Evolutionary conservation across 2,113 vertebrate species (phyloP), one percentile per base, ranked within the genome.

Genomic region (Copsychus sechellarum): DNA sequence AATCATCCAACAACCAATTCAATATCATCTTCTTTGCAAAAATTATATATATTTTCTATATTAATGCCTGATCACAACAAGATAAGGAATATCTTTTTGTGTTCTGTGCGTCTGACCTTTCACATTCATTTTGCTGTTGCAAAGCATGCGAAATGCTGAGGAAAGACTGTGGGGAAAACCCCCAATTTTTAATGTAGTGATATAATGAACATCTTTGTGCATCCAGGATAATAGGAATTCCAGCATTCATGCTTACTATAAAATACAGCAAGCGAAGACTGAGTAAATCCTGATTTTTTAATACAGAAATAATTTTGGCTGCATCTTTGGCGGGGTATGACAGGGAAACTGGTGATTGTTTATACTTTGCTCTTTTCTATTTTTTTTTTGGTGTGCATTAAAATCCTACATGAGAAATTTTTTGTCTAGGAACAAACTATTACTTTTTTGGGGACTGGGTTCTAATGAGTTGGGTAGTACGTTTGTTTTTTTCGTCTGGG

Each of bases 361-460:
- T 94, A 74, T 48, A 19, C 70, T 91, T 88, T 89, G 29, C 71
- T 91, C 54, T 92, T 42, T 51, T 22, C 18, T 36, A 81, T 90
- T 88, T 36, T 36, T 36, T 57, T 95, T 89, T 92, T 64, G 26
- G 33, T 87, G 58, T 90, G 60, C 56, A 47, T 92, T 86, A 86
- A 96, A 93, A 83, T 91, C 71, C 72, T 67, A 88, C 81, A 91
- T 42, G 48, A 95, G 86, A 96, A 96, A 28, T 94, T 84, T 93
- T 90, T 93, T 86, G 70, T 94, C 85, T 91, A 80, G 80, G 91
- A 95, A 93, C 91, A 93, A 94, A 81, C 90, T 95, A 77, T 97
- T 92, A 73, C 87, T 91, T 93, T 91, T 92, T 91, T 29, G 40
- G 87, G 89, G 80, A 64, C 77, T 20, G 60, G 64, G 8, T 53